Percentiles rank a stretch among this genome's conserved stretches.
Evolutionary conservation across 2,797 vertebrate species (phyloP).

Genomic region (Apodemus agrarius): DNA sequence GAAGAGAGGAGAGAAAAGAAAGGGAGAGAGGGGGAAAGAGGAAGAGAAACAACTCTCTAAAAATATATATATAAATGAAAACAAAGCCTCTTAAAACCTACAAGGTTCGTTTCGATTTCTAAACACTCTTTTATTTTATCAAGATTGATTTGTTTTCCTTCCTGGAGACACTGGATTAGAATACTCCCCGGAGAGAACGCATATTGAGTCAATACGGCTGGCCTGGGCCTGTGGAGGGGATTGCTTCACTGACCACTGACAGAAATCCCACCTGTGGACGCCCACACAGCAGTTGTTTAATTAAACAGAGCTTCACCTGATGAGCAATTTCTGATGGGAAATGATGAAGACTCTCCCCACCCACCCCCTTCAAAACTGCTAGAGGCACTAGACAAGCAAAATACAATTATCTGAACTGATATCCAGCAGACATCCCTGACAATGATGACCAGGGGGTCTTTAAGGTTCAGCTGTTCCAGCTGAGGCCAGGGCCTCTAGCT

Average conservation of each 20-base stretch:
- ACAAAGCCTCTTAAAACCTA: not conserved
- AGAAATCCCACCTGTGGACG: not conserved
- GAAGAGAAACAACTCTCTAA: not conserved
- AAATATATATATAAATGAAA: not conserved
- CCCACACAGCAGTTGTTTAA: constrained; percentile 55
- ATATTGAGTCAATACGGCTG: not conserved
- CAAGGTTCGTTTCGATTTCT: not conserved
- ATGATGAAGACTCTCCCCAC: constrained; percentile 31
- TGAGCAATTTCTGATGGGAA: constrained; percentile 53
- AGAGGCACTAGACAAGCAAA: constrained; percentile 33
- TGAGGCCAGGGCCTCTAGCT: not conserved
- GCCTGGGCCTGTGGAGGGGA: not conserved
- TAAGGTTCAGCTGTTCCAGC: constrained; percentile 55
- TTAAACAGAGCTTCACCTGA: constrained; percentile 49
- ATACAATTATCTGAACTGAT: constrained; percentile 69
- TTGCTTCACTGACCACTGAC: not conserved
- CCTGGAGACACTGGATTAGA: not conserved
- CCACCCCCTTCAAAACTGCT: constrained; percentile 20
- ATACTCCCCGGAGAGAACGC: constrained; percentile 13
- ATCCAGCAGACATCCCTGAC: constrained; percentile 52
- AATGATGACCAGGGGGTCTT: constrained; percentile 4
- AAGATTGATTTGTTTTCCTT: constrained; percentile 27
- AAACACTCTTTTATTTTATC: constrained; percentile 20
- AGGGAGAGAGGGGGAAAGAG: no score
- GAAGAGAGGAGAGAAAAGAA: no score